A percentile compares a stretch with the other conserved stretches of the same genome.
Evolutionary conservation across 2,888 invertebrate species (phyloP).

Genomic region (Elmis aenea): DNA sequence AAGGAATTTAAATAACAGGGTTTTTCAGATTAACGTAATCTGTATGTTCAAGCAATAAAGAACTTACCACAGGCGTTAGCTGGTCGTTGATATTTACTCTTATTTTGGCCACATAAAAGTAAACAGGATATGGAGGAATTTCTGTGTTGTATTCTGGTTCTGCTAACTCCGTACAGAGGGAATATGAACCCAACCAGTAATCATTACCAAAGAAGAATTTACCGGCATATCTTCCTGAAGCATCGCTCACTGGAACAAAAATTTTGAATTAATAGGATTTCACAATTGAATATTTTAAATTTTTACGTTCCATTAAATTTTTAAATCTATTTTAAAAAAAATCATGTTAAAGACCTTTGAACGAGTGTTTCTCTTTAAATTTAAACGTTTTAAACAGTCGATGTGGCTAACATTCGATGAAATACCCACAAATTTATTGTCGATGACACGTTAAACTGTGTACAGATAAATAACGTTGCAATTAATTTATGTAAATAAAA

Average conservation of each 20-base stretch:
- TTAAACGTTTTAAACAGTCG: no score
- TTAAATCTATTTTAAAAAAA: no score
- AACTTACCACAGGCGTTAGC: constrained; percentile 43
- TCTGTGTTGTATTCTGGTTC: constrained; percentile 50
- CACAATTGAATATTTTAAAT: no score
- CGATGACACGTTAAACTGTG: no score
- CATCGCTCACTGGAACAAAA: constrained; percentile 64
- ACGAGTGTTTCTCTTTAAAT: no score
- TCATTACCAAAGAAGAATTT: constrained; percentile 76
- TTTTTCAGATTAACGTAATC: background rate
- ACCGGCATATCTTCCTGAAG: constrained; percentile 73
- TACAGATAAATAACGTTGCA: no score
- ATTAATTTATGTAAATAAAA: no score
- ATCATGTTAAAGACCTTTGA: no score
- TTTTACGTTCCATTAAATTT: no score
- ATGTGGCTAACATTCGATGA: no score
- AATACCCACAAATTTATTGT: no score
- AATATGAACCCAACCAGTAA: constrained; percentile 73
- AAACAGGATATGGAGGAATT: constrained; percentile 56
- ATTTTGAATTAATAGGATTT: no score
- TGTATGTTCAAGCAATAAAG: constrained; percentile 1
- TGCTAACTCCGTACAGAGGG: constrained; percentile 63
- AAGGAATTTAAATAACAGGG: background rate
- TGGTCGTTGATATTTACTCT: constrained; percentile 39
- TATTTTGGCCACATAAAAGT: constrained; percentile 56